phyloP scores from a whole-genome alignment of 2,888 invertebrate genomes.

The Catocala sponsa region DNA sequence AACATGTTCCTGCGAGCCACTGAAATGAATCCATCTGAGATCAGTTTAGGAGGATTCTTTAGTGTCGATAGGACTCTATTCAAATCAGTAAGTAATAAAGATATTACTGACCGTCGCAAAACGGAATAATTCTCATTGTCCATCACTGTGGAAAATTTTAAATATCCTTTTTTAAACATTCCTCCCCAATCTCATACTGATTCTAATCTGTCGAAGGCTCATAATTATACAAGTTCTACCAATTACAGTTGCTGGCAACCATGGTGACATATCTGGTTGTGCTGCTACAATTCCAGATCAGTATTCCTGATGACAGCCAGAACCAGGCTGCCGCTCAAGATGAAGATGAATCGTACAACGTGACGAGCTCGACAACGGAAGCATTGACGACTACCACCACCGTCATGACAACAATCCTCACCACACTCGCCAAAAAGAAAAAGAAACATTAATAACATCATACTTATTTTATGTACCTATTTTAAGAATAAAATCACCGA shows the following conservation, averaged over 20 bases:
- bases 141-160: no score
- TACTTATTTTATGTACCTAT: background rate
- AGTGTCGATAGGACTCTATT: slow-evolving; percentile 92
- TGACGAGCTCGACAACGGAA: slow-evolving; percentile 56
- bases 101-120: no score
- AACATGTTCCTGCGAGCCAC: slow-evolving; percentile 93
- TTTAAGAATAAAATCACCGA: background rate
- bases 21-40: slow-evolving; percentile 93
- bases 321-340: slow-evolving; percentile 30
- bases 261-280: slow-evolving; percentile 94
- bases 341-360: slow-evolving; percentile 46
- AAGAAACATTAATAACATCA: slow-evolving; percentile 62
- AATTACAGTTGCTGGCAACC: slow-evolving; percentile 90
- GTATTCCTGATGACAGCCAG: slow-evolving; percentile 89
- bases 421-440: slow-evolving; percentile 75
- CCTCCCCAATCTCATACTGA: no score
- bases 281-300: slow-evolving; percentile 92
- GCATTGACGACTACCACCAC: slow-evolving; percentile 64
- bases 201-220: no score
- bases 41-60: slow-evolving; percentile 92
- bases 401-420: slow-evolving; percentile 69
- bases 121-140: no score
- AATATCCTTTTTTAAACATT: no score
- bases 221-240: slow-evolving; percentile 17
- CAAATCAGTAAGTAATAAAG: slow-evolving; percentile 88